Base-by-base conservation (phyloP, 1,140 invertebrate species). In the Philaenus spumarius region DNA sequence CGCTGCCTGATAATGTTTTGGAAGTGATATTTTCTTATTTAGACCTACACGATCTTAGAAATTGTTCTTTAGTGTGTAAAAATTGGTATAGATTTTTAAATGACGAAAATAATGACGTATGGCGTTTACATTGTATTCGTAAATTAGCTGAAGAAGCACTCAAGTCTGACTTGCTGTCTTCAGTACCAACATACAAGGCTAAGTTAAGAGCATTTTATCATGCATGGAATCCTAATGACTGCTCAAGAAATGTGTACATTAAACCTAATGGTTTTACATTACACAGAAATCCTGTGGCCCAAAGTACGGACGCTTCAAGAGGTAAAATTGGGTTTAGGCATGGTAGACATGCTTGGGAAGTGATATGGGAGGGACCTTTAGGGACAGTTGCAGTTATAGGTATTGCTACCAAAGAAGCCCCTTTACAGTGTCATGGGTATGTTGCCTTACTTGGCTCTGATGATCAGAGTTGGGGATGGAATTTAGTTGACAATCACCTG, bases 401-500 rank as follows among this genome's bases (percentile, higher is more conserved):
- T 30, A 88, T 99, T 64, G 92, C 95, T 23, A 97, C 95, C 2
- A 95, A 93, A 77, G 90, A 96, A 71, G 91, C 95, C 17, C 82
- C 90, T 23, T 74, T 97, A 46, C 83, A 89, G 68, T 93, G 90
- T 73, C 90, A 90, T 67, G 95, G 96, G 59, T 98, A 98, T 78
- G 87, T 97, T 26, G 89, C 94, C 4, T 75, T 99, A 52, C 76
- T 99, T 46, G 96, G 96, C 19, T 90, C 90, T 42, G 93, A 98
- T 77, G 90, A 96, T 70, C 87, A 98, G 72, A 97, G 93, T 66
- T 98, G 95, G 95, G 95, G 95, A 3, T 98, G 96, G 95, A 98
- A 98, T 81, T 80, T 98, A 58, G 95, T 98, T 15, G 95, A 98
- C 75, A 98, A 98, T 80, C 86, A 92, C 78, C 81, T 99, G 46